Conservation (phyloP, 1,140 invertebrate genomes). For the Ectropis grisescens region DNA sequence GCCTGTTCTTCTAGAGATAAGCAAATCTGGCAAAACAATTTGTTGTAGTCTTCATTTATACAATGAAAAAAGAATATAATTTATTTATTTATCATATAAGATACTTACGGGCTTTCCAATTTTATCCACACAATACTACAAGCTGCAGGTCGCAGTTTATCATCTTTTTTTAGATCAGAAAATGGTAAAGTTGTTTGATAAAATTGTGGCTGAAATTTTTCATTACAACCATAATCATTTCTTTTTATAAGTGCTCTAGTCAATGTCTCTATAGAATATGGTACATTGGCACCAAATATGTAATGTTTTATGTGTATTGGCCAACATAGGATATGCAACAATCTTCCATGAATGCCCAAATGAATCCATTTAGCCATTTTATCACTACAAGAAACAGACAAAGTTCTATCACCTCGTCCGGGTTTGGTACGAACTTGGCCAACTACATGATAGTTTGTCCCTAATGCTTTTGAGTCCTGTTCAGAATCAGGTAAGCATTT, state of each 20-base stretch:
- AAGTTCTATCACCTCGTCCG: conserved; percentile 89
- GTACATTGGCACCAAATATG: conserved; percentile 78
- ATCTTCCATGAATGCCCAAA: conserved; percentile 85
- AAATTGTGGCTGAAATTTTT: no score
- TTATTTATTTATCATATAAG: no score
- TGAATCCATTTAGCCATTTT: conserved; percentile 92
- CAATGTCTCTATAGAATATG: conserved; percentile 75
- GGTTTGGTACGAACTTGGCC: conserved; percentile 91
- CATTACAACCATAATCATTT: no score
- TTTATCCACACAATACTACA: conserved; percentile 40
- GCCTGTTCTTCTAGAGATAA: no score
- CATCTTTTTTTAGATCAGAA: conserved; percentile 25
- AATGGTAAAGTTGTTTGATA: conserved; percentile 34
- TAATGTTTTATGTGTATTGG: conserved; percentile 81
- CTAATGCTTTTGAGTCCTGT: conserved; percentile 71
- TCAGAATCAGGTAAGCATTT: conserved; percentile 79
- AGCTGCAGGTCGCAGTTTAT: conserved; percentile 20
- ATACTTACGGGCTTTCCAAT: conserved; percentile 23
- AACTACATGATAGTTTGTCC: conserved; percentile 77
- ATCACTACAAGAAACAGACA: conserved; percentile 94
- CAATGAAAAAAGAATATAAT: no score
- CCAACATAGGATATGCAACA: conserved; percentile 78
- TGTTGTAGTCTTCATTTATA: no score
- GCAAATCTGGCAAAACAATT: no score
- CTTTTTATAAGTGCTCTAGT: conserved; percentile 73